These are phyloP conservation scores for Ammodytes dubius DNA, from an alignment of 2,113 vertebrate genomes.

Conservation along the genomic window DNA sequence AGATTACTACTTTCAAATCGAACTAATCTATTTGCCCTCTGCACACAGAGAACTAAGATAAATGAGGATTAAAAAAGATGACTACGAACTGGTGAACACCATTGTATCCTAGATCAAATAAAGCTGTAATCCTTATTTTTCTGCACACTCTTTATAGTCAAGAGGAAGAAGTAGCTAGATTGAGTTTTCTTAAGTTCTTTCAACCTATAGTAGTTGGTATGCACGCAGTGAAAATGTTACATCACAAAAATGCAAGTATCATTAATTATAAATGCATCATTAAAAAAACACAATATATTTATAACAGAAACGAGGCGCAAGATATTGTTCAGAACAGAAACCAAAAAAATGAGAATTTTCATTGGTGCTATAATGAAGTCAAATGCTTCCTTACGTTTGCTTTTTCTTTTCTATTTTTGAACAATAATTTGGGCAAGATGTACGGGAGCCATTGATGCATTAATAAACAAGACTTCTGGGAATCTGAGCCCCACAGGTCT, in stretches of 20 bases:
- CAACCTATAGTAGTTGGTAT: not conserved
- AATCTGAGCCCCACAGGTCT: conserved; percentile 43
- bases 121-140: conserved; percentile 16
- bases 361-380: not conserved
- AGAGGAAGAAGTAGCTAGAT: not conserved
- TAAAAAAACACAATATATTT: not conserved
- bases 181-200: not conserved
- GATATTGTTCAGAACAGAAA: conserved; percentile 3
- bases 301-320: not conserved
- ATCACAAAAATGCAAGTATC: not conserved
- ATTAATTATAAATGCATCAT: not conserved
- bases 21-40: conserved; percentile 42
- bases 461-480: conserved; percentile 51
- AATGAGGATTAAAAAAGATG: conserved; percentile 41
- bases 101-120: conserved; percentile 36
- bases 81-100: conserved; percentile 17
- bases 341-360: not conserved
- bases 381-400: conserved; percentile 11
- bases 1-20: conserved; percentile 23
- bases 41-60: conserved; percentile 19
- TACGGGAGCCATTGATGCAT: conserved; percentile 39
- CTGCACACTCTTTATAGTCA: not conserved
- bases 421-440: conserved; percentile 49
- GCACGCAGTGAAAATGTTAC: not conserved
- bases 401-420: conserved; percentile 16